A percentile compares a stretch with the other conserved stretches of the same genome.
These are phyloP conservation scores for Montipora foliosa DNA, from an alignment of 64 coral and sea anemone species.

Conservation along the genomic window DNA sequence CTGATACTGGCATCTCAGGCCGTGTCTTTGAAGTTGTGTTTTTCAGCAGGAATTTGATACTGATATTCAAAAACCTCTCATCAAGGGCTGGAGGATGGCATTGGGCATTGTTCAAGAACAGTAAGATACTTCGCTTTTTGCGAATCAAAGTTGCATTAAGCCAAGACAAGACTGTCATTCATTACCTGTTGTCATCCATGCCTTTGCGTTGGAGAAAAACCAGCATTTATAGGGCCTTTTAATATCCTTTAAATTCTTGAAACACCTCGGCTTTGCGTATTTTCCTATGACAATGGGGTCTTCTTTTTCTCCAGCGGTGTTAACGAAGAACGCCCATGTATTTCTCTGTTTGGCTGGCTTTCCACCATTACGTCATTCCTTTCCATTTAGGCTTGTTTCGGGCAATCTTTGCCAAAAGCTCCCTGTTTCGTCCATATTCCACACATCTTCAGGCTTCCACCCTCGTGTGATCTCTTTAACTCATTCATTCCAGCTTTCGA, in stretches of 20 bases:
- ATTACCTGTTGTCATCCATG: constrained; percentile 27
- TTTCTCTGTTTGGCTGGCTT: neutral
- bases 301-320: neutral
- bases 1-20: neutral
- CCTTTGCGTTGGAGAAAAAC: neutral
- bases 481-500: constrained; percentile 11
- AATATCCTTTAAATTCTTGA: neutral
- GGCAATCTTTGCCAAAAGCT: neutral
- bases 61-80: too few relatives aligned
- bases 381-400: neutral
- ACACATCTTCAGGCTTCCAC: constrained; percentile 1
- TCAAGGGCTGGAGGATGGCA: neutral
- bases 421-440: constrained; percentile 1
- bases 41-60: neutral
- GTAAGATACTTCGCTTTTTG: constrained; percentile 5
- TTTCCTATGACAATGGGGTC: neutral
- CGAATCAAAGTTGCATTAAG: too few relatives aligned
- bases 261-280: too few relatives aligned
- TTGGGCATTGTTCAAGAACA: constrained; percentile 35
- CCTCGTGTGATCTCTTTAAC: constrained; percentile 12
- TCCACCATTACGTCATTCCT: neutral
- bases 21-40: constrained; percentile 28
- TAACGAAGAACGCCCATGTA: constrained; percentile 3
- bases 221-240: neutral
- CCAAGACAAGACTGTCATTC: neutral